Evolutionary conservation across 2,113 vertebrate species (phyloP), one percentile per base, ranked within the genome.

Genomic region (Indicator maculatus): DNA sequence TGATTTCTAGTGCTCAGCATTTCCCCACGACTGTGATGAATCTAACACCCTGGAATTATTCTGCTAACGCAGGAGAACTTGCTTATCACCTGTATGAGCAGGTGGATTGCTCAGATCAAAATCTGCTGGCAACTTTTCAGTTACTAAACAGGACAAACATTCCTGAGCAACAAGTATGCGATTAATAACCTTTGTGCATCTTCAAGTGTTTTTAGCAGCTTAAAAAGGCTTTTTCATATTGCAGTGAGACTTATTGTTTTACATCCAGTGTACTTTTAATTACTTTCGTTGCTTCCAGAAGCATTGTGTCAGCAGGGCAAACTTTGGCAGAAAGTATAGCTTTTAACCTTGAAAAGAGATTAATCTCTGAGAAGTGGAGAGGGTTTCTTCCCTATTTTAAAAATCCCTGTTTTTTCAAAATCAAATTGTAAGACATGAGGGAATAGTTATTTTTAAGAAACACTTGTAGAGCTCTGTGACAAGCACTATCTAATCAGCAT

Each of bases 1-100:
- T 64, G 55, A 5, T 93, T 93, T 72, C 31, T 64, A 69, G 80
- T 56, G 33, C 76, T 94, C 66, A 88, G 79, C 83, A 63, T 81
- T 94, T 95, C 76, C 81, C 55, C 86, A 23, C 41, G 80, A 75
- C 83, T 82, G 44, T 83, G 53, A 91, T 84, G 47, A 73, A 65
- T 91, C 85, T 96, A 69, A 81, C 36, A 72, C 20, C 27, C 55
- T 93, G 79, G 73, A 93, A 88, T 91, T 36, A 61, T 12, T 41
- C 63, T 80, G 41, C 80, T 93, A 52, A 20, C 70, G 65, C 12
- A 52, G 45, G 61, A 89, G 61, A 88, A 31, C 27, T 70, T 95
- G 63, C 88, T 91, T 95, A 84, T 78, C 72, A 69, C 79, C 76
- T 69, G 7, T 59, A 18, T 70, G 45, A 87, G 86, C 70, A 72